phyloP scores from a whole-genome alignment of 2,113 vertebrate genomes.

The Toxostoma redivivum region DNA sequence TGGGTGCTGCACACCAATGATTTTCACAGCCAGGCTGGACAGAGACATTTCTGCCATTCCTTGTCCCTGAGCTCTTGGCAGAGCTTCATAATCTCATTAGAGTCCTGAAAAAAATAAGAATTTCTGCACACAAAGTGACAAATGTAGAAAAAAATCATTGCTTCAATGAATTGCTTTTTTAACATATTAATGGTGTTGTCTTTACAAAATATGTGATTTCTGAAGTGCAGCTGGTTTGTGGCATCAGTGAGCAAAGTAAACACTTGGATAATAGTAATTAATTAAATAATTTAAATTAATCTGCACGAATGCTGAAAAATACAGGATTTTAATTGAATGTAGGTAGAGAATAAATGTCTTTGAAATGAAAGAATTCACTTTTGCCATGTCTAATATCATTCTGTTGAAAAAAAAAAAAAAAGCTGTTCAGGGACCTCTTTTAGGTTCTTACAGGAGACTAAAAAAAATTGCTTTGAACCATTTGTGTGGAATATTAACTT shows the following conservation, averaged over 20 bases:
- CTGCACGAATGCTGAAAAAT: background rate
- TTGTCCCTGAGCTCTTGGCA: background rate
- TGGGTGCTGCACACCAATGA: fast-evolving
- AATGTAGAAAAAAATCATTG: background rate
- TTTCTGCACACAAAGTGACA: background rate
- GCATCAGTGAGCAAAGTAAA: background rate
- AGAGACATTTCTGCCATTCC: background rate
- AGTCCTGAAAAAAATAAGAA: background rate
- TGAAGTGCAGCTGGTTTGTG: background rate
- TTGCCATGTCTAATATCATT: background rate
- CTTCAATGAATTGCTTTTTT: background rate
- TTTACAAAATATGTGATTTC: background rate
- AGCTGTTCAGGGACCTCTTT: background rate
- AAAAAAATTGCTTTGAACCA: background rate
- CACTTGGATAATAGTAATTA: background rate
- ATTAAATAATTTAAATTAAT: background rate
- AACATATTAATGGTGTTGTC: background rate
- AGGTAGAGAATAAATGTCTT: background rate
- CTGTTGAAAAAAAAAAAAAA: too few relatives aligned
- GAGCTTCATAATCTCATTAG: background rate
- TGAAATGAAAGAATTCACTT: background rate
- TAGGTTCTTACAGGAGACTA: background rate
- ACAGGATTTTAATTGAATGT: background rate
- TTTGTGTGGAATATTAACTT: background rate
- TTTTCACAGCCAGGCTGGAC: background rate